Conservation (phyloP, 2,797 vertebrate genomes). For the Mormyrus hasselquistii region DNA sequence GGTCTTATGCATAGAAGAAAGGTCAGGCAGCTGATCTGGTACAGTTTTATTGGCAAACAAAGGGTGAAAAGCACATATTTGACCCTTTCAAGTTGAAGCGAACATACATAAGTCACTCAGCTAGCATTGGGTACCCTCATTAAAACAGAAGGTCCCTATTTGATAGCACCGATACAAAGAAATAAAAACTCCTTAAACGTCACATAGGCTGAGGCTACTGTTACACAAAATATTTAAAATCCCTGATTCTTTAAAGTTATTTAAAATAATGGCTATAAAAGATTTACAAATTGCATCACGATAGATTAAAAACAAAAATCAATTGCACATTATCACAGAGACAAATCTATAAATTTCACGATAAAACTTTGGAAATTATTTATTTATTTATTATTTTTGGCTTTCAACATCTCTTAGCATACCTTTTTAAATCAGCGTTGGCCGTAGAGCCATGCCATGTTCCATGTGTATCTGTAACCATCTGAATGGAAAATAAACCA, state of each 20-base stretch:
- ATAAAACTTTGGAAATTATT: neutral
- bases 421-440: neutral
- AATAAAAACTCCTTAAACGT: slow-evolving; percentile 8
- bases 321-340: neutral
- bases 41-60: slow-evolving; percentile 35
- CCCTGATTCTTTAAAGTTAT: slow-evolving; percentile 33
- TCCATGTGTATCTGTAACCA: neutral
- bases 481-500: neutral
- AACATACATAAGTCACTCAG: slow-evolving; percentile 29
- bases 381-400: neutral
- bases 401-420: neutral
- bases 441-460: neutral
- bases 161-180: slow-evolving; percentile 40
- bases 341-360: neutral
- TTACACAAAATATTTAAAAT: slow-evolving; percentile 20
- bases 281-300: neutral
- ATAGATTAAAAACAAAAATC: neutral
- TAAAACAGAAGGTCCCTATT: slow-evolving; percentile 51
- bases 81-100: slow-evolving; percentile 48
- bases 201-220: slow-evolving; percentile 24
- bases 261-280: slow-evolving; percentile 4
- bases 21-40: neutral
- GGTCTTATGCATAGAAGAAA: neutral
- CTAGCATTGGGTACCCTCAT: slow-evolving; percentile 31
- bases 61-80: slow-evolving; percentile 23